A percentile compares a stretch with the other conserved stretches of the same genome.
phyloP scores from a whole-genome alignment of 1,140 invertebrate species.

The Microplitis mediator region DNA sequence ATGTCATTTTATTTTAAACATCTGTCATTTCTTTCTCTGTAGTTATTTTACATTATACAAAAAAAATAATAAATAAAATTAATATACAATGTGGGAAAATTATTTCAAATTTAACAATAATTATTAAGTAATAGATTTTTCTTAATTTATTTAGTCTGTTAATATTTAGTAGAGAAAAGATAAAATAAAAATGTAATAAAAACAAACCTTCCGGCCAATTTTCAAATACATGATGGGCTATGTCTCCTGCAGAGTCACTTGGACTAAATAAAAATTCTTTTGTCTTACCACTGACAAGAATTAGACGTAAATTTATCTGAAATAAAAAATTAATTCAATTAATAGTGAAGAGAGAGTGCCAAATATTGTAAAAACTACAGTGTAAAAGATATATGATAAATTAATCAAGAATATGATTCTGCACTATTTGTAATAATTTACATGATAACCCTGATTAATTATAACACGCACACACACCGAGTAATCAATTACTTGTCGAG shows the following conservation, averaged over 20 bases:
- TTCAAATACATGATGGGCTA: slow-evolving; percentile 98
- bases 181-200: slow-evolving; percentile 42
- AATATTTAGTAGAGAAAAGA: background rate
- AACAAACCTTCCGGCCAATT: slow-evolving; percentile 92
- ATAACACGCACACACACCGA: background rate
- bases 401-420: background rate
- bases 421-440: background rate
- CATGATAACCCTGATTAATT: background rate
- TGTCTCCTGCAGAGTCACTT: slow-evolving; percentile 95
- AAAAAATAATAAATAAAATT: no score
- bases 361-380: no score
- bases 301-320: slow-evolving; percentile 95
- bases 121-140: no score
- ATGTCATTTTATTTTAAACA: background rate
- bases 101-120: no score
- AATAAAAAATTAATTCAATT: slow-evolving; percentile 50
- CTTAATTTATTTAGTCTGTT: no score
- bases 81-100: no score
- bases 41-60: no score
- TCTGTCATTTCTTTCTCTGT: background rate
- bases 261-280: slow-evolving; percentile 98
- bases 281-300: slow-evolving; percentile 97
- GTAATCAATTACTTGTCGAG: slow-evolving; percentile 23
- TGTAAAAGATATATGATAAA: background rate
- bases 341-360: no score